Base-by-base conservation (phyloP, 2,888 invertebrate genomes). In the Nemotelus pantherinus region DNA sequence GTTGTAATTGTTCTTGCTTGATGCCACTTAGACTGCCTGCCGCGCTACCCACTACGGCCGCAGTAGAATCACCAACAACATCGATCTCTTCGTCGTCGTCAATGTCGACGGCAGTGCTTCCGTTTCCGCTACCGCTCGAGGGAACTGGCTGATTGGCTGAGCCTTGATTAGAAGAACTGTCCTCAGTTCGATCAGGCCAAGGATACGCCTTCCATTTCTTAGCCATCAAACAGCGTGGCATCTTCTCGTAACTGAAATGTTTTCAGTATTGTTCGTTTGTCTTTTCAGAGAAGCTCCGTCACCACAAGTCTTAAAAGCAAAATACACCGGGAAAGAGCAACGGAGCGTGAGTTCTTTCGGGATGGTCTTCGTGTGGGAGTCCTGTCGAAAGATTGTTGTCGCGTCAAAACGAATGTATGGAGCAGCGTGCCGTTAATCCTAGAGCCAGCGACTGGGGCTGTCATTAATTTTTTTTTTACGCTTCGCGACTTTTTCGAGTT, bases 191-290 rank as follows among this genome's bases (percentile, higher is more conserved):
- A 84, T 92, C 92, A 83, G 91, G 91, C 92, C 93, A 93, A 82
- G 93, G 92, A 86, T 93, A 93, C 88, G 92, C 94, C 92, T 95
- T 96, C 95, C 95, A 95, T 91, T 96, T 96, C 90, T 96, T 96
- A 85, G 96, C 95, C 95, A 96, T 96, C 88, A 96, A 92, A 90
- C 95, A 96, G 88, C 96, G 94, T 89, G 96, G 96, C 96, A 96
- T 96, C 88, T 89, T 91, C 55, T 50, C 39, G 50, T 2, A 50
- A 39, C 47, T 50, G n/a, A 65, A 44, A 39, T 39, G 39, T n/a
- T 25, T 63, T 2, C 43, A 41, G 6, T 41, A 9, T 63, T 63
- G 39, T 47, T n/a, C 67, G 47, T n/a, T 10, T n/a, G 5, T 47
- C 7, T 43, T n/a, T 72, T 60, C 60, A 60, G 25, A 74, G 41